Conservation (phyloP, 2,113 vertebrate genomes). For the Paratilapia polleni region DNA sequence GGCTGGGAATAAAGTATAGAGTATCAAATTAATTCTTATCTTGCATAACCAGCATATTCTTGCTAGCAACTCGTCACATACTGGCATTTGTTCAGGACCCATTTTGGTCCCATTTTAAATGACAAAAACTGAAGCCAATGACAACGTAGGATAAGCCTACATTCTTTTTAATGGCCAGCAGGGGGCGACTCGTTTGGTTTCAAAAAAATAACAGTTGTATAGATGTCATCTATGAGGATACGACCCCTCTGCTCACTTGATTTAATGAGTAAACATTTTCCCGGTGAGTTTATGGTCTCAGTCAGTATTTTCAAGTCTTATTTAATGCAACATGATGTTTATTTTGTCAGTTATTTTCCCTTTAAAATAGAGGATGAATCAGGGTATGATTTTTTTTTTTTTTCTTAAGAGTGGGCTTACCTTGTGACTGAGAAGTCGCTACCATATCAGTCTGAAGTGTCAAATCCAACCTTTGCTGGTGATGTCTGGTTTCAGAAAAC, state of each 20-base stretch:
- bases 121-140: background rate
- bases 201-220: background rate
- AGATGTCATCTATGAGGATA: background rate
- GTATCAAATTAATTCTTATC: background rate
- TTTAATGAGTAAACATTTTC: background rate
- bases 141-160: background rate
- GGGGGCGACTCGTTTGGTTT: background rate
- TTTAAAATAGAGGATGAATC: no score
- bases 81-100: background rate
- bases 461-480: no score
- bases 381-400: no score
- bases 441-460: no score
- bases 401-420: no score
- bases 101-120: background rate
- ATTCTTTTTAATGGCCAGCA: background rate
- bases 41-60: background rate
- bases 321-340: no score
- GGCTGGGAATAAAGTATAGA: conserved; percentile 6
- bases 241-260: no score
- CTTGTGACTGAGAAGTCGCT: no score
- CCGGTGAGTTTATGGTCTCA: background rate
- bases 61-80: background rate
- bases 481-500: no score
- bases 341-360: no score
- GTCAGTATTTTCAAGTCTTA: no score